These are phyloP conservation scores for Nerophis ophidion DNA, from an alignment of 2,113 vertebrate species.

Conservation along the genomic window DNA sequence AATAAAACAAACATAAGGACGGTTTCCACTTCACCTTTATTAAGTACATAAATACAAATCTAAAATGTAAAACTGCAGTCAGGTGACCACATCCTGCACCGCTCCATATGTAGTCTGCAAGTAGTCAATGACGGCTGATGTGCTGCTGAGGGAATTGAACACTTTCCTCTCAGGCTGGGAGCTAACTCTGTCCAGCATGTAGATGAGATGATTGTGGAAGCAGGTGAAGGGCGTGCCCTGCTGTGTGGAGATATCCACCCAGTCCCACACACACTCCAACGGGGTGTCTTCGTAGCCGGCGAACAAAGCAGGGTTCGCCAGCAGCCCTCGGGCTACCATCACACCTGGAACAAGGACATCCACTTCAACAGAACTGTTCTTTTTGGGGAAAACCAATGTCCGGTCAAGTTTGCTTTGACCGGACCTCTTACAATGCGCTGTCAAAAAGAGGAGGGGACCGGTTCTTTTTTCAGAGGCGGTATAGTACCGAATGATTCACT, in stretches of 20 bases:
- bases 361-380: neutral
- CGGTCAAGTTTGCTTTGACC: neutral
- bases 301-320: conserved; percentile 95
- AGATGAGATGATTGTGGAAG: conserved; percentile 96
- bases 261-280: conserved; percentile 89
- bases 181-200: conserved; percentile 94
- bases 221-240: conserved; percentile 91
- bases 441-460: too few relatives aligned
- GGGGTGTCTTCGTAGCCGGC: conserved; percentile 89
- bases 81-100: conserved; percentile 22
- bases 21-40: conserved; percentile 19
- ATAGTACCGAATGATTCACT: too few relatives aligned
- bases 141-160: conserved; percentile 91
- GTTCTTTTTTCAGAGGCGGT: too few relatives aligned
- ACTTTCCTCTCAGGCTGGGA: conserved; percentile 90
- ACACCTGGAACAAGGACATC: conserved; percentile 71
- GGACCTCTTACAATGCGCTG: too few relatives aligned
- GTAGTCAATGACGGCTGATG: conserved; percentile 91
- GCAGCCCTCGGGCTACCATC: conserved; percentile 90
- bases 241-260: conserved; percentile 86
- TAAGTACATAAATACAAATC: conserved; percentile 21
- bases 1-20: too few relatives aligned
- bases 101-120: conserved; percentile 79
- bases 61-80: neutral
- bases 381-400: neutral